phyloP scores from a whole-genome alignment of 2,888 invertebrate species.

The Danaus chrysippus region DNA sequence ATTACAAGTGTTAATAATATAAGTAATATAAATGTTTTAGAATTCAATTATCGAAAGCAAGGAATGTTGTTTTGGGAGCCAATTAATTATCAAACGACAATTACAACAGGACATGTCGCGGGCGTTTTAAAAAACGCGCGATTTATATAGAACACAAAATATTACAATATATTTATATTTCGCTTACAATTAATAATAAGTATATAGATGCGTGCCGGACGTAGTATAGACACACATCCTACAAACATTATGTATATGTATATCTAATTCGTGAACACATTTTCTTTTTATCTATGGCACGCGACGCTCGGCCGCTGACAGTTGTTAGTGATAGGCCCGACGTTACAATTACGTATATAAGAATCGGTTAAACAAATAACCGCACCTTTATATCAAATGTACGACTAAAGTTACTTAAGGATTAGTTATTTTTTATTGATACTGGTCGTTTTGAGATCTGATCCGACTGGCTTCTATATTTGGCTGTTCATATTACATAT shows the following conservation, averaged over 20 bases:
- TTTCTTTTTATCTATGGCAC: conserved; percentile 73
- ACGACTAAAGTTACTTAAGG: conserved; percentile 31
- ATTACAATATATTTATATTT: neutral
- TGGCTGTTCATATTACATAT: conserved; percentile 20
- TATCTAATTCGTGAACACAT: conserved; percentile 74
- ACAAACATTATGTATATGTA: conserved; percentile 61
- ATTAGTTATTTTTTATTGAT: conserved; percentile 47
- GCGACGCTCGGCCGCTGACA: neutral
- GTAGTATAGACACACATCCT: conserved; percentile 59
- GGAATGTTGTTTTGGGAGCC: conserved; percentile 47
- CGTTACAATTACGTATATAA: conserved; percentile 12
- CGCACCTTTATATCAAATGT: conserved; percentile 17
- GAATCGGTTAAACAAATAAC: conserved; percentile 9
- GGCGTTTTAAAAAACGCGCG: neutral
- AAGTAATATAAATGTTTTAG: neutral
- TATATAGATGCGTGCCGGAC: neutral
- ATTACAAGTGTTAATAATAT: neutral
- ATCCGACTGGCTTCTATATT: conserved; percentile 56
- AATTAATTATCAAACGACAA: conserved; percentile 29
- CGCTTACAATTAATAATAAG: neutral
- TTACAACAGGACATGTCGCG: neutral
- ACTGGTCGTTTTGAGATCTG: conserved; percentile 77
- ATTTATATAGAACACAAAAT: neutral
- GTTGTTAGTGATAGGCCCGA: conserved; percentile 3
- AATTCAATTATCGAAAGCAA: conserved; percentile 38